Base-by-base conservation (phyloP, 23 tunicate genomes). In the Aplidium turbinatum region DNA sequence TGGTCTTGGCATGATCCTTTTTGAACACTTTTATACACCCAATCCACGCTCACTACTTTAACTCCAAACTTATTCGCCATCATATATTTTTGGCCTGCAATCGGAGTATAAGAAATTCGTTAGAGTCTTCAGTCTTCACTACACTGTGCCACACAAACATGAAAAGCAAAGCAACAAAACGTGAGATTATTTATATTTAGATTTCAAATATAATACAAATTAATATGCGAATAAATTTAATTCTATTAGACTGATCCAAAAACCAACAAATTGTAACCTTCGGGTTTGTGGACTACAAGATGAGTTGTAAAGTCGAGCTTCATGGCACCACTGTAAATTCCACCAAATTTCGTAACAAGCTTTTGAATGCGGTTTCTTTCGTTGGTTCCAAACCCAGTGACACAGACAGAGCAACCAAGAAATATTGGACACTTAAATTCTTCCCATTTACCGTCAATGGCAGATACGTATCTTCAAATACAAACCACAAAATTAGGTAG, bases 31-130 rank as follows among this genome's bases (percentile, higher is more conserved):
- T 83, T 64, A 7, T 77, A 63, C 0, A 90, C 76, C 97, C 97
- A 90, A n/a, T 83, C 60, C 1, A 78, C 69, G 61, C 54, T 90
- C 1, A 90, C 97, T 0, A 84, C 85, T 83, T 90, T 90, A 24
- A 83, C 89, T 7, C 97, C 97, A 78, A 90, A 90, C 56, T 83
- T 77, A 38, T 63, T 42, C 33, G 97, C 97, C 90, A 78, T 77
- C 42, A 36, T 53, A 39, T 63, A 89, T 31, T 89, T 89, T 52
- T 89, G 83, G 30, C 95, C 91, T 85, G 39, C 21, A 40, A 18
- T 13, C 38, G 30, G 57, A 57, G n/a, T n/a, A n/a, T n/a, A n/a
- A n/a, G n/a, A n/a, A 45, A 46, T 9, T 13, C n/a, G n/a, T n/a
- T n/a, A n/a, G n/a, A n/a, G n/a, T n/a, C n/a, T n/a, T n/a, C n/a